Conservation (phyloP, 2,797 vertebrate species). For the Esox lucius region DNA sequence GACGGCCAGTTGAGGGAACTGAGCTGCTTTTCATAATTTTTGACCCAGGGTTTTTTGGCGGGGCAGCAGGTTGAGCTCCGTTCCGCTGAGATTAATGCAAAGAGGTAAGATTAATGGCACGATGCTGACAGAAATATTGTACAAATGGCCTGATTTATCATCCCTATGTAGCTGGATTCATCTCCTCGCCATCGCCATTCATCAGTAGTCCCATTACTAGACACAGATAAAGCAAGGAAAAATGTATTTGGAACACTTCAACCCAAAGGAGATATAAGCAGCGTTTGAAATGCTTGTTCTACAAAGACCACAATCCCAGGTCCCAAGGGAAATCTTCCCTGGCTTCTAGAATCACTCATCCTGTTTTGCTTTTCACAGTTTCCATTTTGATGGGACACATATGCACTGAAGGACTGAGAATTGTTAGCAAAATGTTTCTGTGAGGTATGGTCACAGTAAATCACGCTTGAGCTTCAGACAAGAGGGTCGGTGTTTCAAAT, state of each 20-base stretch:
- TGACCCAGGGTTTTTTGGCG: constrained; percentile 54
- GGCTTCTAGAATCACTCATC: not conserved
- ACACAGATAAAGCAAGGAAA: constrained; percentile 13
- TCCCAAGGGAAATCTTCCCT: not conserved
- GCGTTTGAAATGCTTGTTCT: constrained; percentile 17
- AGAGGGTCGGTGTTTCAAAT: constrained; percentile 32
- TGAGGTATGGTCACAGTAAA: constrained; percentile 40
- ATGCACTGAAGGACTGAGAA: constrained; percentile 24
- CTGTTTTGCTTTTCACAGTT: constrained; percentile 22
- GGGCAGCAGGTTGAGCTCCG: constrained; percentile 38
- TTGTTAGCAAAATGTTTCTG: constrained; percentile 25
- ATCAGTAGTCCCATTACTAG: constrained; percentile 7
- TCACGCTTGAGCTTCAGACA: constrained; percentile 1
- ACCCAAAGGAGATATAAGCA: not conserved
- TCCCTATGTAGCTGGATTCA: constrained; percentile 9
- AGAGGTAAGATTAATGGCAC: constrained; percentile 54
- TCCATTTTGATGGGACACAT: constrained; percentile 34
- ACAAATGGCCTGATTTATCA: constrained; percentile 40
- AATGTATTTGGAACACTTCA: constrained; percentile 31
- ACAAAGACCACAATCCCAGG: constrained; percentile 18
- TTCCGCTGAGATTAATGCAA: constrained; percentile 61
- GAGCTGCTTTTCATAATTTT: constrained; percentile 45
- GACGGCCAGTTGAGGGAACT: constrained; percentile 12
- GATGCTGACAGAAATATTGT: constrained; percentile 36
- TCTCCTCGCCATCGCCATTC: constrained; percentile 10